A percentile compares a stretch with the other conserved stretches of the same genome.
Evolutionary conservation across 37 sponge, comb jelly and placozoan genomes (phyloP).

Genomic region (Axinella damicornis): DNA sequence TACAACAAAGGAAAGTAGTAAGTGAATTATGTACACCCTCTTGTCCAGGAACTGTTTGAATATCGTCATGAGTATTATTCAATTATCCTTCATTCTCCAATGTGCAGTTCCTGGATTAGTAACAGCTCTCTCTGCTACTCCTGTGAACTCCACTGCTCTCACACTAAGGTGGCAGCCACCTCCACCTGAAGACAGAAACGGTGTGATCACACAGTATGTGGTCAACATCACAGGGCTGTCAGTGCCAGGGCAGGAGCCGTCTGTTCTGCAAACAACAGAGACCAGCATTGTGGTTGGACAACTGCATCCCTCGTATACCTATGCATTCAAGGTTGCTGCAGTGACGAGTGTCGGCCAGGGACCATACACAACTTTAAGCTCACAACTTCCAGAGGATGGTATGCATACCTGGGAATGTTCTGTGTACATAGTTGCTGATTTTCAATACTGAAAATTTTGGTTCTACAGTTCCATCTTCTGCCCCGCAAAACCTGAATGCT

Average conservation of each 20-base stretch:
- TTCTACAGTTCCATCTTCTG: constrained; percentile 16
- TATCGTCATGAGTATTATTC: no score
- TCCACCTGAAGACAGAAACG: not conserved
- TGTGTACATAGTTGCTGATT: not conserved
- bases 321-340: not conserved
- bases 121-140: not conserved
- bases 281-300: not conserved
- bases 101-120: no score
- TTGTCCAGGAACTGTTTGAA: no score
- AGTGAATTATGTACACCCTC: no score
- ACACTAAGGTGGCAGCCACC: constrained; percentile 28
- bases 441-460: not conserved
- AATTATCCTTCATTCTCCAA: no score
- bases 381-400: constrained; percentile 1
- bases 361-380: constrained; percentile 2
- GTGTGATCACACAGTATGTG: constrained; percentile 18
- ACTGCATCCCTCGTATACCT: constrained; percentile 1
- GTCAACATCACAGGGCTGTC: not conserved
- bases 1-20: no score
- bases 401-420: no score
- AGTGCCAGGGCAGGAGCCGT: no score
- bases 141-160: not conserved
- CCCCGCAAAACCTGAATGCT: constrained; percentile 21
- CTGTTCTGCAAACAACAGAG: not conserved
- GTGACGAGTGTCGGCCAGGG: constrained; percentile 6